phyloP scores from a whole-genome alignment of 1,140 invertebrate genomes.

The Euglossa dilemma region DNA sequence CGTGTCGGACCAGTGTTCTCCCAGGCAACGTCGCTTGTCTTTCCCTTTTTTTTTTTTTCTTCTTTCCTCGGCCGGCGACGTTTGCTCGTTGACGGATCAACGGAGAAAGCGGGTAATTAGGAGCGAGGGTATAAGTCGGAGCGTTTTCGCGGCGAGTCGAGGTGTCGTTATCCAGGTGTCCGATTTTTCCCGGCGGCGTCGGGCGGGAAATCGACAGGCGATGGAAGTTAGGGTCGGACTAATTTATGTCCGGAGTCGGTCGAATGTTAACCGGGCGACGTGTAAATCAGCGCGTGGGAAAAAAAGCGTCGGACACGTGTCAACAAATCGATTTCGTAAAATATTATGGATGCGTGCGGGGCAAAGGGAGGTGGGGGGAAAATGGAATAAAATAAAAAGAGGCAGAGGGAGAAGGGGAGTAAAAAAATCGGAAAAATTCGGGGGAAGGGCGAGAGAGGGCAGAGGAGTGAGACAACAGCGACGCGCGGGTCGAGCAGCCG shows the following conservation, averaged over 20 bases:
- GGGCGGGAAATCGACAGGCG: not conserved
- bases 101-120: too few species aligned
- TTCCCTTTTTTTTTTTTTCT: not conserved
- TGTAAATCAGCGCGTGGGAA: slow-evolving; percentile 8
- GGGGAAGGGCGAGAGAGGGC: not conserved
- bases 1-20: too few species aligned
- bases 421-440: slow-evolving; percentile 17
- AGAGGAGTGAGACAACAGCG: slow-evolving; percentile 5
- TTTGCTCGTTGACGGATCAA: too few species aligned
- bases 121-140: too few species aligned
- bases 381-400: not conserved
- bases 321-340: slow-evolving; percentile 67
- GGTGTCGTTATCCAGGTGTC: too few species aligned
- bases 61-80: too few species aligned
- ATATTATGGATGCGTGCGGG: slow-evolving; percentile 47
- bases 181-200: too few species aligned
- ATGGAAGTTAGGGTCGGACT: not conserved
- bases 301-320: slow-evolving; percentile 51
- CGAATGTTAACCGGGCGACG: not conserved
- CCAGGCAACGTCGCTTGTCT: not conserved
- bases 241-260: not conserved
- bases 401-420: not conserved
- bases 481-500: slow-evolving; percentile 31
- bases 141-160: too few species aligned
- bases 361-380: slow-evolving; percentile 19